Evolutionary conservation across 1,140 invertebrate genomes (phyloP).

Genomic region (Ylistrum balloti): DNA sequence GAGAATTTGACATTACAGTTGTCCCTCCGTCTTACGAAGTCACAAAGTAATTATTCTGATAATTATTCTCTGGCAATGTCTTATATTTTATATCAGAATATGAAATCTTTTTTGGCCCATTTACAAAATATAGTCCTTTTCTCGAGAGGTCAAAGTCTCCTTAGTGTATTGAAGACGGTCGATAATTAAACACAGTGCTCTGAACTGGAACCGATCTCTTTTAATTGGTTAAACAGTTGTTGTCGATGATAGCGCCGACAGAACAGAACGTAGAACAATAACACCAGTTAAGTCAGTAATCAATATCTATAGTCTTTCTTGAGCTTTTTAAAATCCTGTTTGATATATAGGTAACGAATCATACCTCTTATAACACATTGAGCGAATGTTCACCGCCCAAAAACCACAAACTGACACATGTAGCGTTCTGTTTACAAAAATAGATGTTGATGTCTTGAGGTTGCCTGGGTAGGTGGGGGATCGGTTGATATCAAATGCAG

Average conservation of each 20-base stretch:
- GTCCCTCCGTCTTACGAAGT: not conserved
- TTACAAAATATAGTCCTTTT: constrained; percentile 40
- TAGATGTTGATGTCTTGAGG: not conserved
- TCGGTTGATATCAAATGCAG: constrained; percentile 18
- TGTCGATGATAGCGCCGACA: not conserved
- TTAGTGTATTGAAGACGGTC: not conserved
- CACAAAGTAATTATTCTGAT: not conserved
- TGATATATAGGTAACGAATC: constrained; percentile 1
- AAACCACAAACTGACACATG: not conserved
- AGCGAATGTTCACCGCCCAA: not conserved
- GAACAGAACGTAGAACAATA: not conserved
- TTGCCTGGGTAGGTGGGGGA: not conserved
- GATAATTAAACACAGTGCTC: constrained; percentile 1
- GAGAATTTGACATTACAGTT: constrained; percentile 1
- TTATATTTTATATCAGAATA: not conserved
- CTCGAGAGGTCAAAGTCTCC: not conserved
- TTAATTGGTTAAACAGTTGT: not conserved
- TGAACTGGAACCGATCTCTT: not conserved
- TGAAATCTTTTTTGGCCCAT: constrained; percentile 11
- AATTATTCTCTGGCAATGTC: not conserved
- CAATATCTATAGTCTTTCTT: not conserved
- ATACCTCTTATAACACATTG: not conserved
- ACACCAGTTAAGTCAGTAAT: not conserved
- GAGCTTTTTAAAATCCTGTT: not conserved
- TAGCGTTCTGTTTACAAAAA: constrained; percentile 21